These are phyloP conservation scores for Bovichtus diacanthus DNA, from an alignment of 2,797 vertebrate species.

Conservation along the genomic window DNA sequence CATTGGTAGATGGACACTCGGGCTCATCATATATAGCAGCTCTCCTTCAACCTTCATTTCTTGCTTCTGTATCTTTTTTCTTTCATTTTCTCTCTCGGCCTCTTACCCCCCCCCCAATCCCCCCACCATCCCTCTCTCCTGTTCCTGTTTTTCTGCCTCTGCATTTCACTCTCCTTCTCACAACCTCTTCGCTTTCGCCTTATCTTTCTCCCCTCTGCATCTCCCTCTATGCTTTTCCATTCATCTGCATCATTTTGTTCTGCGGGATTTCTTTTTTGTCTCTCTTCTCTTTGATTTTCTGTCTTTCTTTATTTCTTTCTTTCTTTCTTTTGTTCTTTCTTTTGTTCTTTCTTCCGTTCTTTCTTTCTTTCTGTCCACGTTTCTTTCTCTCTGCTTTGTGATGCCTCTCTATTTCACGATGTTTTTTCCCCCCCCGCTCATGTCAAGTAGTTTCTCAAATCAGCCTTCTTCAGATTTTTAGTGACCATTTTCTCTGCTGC, in stretches of 20 bases:
- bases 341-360: not conserved
- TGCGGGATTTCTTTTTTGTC: not conserved
- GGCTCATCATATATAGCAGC: conserved; percentile 28
- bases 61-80: conserved; percentile 6
- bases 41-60: conserved; percentile 22
- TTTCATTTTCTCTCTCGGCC: not conserved
- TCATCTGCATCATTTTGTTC: not conserved
- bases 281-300: conserved; percentile 5
- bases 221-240: not conserved
- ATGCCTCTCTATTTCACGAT: not conserved
- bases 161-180: conserved; percentile 12
- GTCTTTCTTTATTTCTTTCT: conserved; percentile 12
- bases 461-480: conserved; percentile 55
- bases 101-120: not conserved
- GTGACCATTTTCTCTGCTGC: conserved; percentile 55
- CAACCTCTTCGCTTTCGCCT: not conserved
- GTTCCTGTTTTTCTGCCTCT: conserved; percentile 21
- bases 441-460: conserved; percentile 54
- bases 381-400: conserved; percentile 8
- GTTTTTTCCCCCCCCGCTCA: not conserved
- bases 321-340: not conserved
- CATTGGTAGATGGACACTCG: conserved; percentile 57
- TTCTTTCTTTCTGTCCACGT: not conserved
- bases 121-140: conserved; percentile 1
- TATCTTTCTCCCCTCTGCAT: conserved; percentile 10